A percentile compares a stretch with the other conserved stretches of the same genome.
Conservation (phyloP, 2,888 invertebrate species). For the Eutolmus rufibarbis region DNA sequence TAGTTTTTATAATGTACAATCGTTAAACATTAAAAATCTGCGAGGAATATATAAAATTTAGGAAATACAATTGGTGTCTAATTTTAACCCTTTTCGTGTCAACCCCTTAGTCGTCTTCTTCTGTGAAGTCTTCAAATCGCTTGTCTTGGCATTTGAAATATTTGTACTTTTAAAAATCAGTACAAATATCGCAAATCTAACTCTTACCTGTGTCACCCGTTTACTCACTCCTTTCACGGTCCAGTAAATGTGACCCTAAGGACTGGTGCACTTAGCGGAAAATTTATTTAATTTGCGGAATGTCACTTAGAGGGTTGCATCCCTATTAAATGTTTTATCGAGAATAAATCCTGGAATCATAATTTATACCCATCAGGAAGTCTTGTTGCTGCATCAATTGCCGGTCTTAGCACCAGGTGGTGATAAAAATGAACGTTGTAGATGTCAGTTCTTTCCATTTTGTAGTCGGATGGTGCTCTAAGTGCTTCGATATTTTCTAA, state of each 20-base stretch:
- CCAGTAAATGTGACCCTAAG: neutral
- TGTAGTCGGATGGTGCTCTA: neutral
- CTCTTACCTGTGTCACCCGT: neutral
- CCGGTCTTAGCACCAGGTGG: neutral
- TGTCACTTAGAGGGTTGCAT: neutral
- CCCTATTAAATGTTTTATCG: neutral
- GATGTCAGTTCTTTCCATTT: neutral
- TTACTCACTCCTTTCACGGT: neutral
- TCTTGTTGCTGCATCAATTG: neutral
- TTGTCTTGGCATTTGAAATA: neutral
- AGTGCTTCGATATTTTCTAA: too few relatives aligned
- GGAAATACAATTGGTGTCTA: neutral
- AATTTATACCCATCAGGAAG: neutral
- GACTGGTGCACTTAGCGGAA: neutral
- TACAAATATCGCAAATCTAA: neutral
- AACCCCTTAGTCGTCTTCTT: neutral
- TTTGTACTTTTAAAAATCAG: neutral
- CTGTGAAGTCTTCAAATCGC: neutral
- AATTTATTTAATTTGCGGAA: constrained; percentile 7
- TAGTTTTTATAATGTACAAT: neutral
- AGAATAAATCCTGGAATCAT: neutral
- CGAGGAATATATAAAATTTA: neutral
- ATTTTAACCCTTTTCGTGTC: constrained; percentile 5
- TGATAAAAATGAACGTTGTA: neutral
- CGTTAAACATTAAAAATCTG: neutral